Evolutionary conservation across 2,113 vertebrate species (phyloP), one percentile per base, ranked within the genome.

Genomic region (Eublepharis macularius): DNA sequence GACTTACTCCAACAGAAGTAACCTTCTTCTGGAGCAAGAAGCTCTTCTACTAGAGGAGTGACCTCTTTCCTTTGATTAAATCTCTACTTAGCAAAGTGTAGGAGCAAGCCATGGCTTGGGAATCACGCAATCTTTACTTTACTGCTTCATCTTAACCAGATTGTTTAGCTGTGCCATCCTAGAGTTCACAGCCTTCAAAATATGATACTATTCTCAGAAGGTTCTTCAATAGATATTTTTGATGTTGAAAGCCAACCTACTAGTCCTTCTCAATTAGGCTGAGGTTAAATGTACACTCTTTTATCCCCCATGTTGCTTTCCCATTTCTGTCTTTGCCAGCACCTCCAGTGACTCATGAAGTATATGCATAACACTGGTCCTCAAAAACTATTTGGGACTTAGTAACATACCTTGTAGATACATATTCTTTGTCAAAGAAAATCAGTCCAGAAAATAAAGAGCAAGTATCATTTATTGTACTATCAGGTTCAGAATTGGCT

Each of bases 401-500:
- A 24, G 29, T 21, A 36, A 66, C 24, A 16, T 83, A 14, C 4
- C 16, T 77, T 32, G 41, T 45, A 57, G 19, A 41, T 12, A 34
- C 10, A 9, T n/a, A 66, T 17, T 76, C 16, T 43, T 34, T 66
- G 26, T 87, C 21, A 63, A 57, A 19, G 68, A 92, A 76, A 81
- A 29, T 3, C 63, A 49, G 3, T 65, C 34, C 36, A 47, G 36
- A 21, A 16, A 74, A 68, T 57, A 47, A 69, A 81, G 49, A 54
- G n/a, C 1, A 84, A 39, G 49, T 87, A 91, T 16, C 54, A 47
- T 36, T 83, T 86, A 6, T 54, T 87, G 79, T 34, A 87, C 19
- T 80, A 68, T 74, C 7, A 72, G 60, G 26, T 84, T 81, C 85
- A 36, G 88, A 83, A 29, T 21, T 49, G 57, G 49, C 36, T 70